Conservation (phyloP, 2,888 invertebrate genomes). For the Pollenia labialis region DNA sequence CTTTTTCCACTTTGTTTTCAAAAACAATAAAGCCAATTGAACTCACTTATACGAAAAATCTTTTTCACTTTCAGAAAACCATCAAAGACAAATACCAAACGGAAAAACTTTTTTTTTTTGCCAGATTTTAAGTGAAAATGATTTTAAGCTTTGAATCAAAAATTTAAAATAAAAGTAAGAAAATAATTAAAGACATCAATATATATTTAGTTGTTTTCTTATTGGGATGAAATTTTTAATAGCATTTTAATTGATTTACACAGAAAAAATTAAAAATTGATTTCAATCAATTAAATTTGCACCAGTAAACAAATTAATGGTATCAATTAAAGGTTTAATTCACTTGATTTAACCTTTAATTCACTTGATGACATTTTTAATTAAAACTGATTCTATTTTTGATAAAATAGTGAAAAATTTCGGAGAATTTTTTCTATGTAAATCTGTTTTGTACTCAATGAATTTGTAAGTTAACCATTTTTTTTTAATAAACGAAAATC, state of each 20-base stretch:
- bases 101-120: not conserved
- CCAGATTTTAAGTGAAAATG: slow-evolving; percentile 47
- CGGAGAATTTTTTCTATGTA: too few relatives aligned
- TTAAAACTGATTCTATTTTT: too few relatives aligned
- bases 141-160: slow-evolving; percentile 11
- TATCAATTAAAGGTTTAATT: too few relatives aligned
- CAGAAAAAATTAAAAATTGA: too few relatives aligned
- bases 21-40: slow-evolving; percentile 70
- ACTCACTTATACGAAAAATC: slow-evolving; percentile 62
- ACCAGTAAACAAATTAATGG: too few relatives aligned
- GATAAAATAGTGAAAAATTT: too few relatives aligned
- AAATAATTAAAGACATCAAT: slow-evolving; percentile 27
- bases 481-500: slow-evolving; percentile 38
- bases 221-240: not conserved
- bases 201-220: not conserved
- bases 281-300: too few relatives aligned
- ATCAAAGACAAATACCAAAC: slow-evolving; percentile 22
- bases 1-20: not conserved
- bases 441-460: slow-evolving; percentile 14
- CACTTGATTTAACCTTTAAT: too few relatives aligned
- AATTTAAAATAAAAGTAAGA: slow-evolving; percentile 13
- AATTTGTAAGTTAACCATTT: not conserved
- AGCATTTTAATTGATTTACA: not conserved
- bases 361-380: too few relatives aligned
- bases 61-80: slow-evolving; percentile 32